These are phyloP conservation scores for Anabas testudineus DNA, from an alignment of 2,797 vertebrate species.

Conservation along the genomic window DNA sequence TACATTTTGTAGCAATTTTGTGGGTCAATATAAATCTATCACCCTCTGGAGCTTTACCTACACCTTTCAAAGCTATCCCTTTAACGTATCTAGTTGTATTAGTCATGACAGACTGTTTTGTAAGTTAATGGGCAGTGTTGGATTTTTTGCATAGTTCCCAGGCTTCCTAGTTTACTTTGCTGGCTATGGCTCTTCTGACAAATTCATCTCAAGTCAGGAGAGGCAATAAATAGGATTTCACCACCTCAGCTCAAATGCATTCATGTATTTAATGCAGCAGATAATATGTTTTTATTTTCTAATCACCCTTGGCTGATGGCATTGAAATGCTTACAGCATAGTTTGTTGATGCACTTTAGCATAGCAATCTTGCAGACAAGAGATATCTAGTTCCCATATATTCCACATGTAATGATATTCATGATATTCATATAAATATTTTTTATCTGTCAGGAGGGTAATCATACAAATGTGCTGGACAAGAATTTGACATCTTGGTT, in stretches of 20 bases:
- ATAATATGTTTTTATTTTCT: constrained; percentile 16
- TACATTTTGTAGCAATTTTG: no score
- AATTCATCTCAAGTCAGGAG: background rate
- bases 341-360: background rate
- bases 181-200: background rate
- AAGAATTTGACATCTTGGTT: background rate
- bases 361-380: constrained; percentile 13
- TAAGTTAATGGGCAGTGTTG: constrained; percentile 31
- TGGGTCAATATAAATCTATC: no score
- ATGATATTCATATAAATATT: constrained; percentile 2
- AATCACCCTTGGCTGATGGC: background rate
- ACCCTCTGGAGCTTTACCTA: background rate
- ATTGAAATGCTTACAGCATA: constrained; percentile 11
- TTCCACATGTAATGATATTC: constrained; percentile 5
- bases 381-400: constrained; percentile 7
- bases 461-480: constrained; percentile 1
- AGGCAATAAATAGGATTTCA: constrained; percentile 11
- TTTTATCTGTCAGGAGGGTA: constrained; percentile 4
- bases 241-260: constrained; percentile 2
- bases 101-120: constrained; percentile 15
- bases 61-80: constrained; percentile 3
- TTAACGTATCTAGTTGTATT: constrained; percentile 10
- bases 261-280: constrained; percentile 4
- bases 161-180: background rate
- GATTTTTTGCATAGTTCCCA: background rate